Evolutionary conservation across 2,797 vertebrate genomes (phyloP), one percentile per base, ranked within the genome.

Genomic region (Gouania willdenowi): DNA sequence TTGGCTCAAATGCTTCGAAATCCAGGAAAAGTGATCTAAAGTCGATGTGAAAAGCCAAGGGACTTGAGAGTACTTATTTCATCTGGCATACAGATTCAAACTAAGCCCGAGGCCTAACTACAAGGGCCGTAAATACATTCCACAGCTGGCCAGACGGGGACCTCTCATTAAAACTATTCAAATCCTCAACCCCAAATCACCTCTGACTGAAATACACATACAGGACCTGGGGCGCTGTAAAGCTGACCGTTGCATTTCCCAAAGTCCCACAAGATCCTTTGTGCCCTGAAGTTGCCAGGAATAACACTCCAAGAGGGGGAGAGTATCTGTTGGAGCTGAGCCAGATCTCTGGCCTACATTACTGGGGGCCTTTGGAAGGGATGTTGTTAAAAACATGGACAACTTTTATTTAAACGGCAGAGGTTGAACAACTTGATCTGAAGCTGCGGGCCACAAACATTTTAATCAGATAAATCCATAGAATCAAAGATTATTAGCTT

Each of bases 81-180:
- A 32, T 11, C 6, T 30, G 5, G 12, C 18, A 21, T 40, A 60
- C 51, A 73, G 59, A 43, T 68, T 41, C 52, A 53, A 31, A 25
- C 30, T 32, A 14, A 47, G 56, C 73, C 69, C 5, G 38, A 28
- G 59, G 66, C 53, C 14, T 12, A 51, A 54, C 37, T 13, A 44
- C 28, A 11, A 18, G 20, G n/a, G 29, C 28, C 43, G 22, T 73
- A 62, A 63, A 68, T 55, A 34, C 63, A 74, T 80, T 75, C 66
- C 76, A 50, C 50, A 48, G 26, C 6, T 22, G 11, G 31, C 18
- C 27, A 25, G 14, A 28, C 33, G 11, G 16, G 11, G 21, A 32
- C 26, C 32, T 40, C 45, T 32, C 9, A 44, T 45, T 43, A 35
- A 9, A 6, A 5, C 19, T 20, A 20, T 20, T 20, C 20, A 19